A percentile compares a stretch with the other conserved stretches of the same genome.
These are phyloP conservation scores for Drosophila multiciliata DNA, from an alignment of 2,888 invertebrate genomes.

Conservation along the genomic window DNA sequence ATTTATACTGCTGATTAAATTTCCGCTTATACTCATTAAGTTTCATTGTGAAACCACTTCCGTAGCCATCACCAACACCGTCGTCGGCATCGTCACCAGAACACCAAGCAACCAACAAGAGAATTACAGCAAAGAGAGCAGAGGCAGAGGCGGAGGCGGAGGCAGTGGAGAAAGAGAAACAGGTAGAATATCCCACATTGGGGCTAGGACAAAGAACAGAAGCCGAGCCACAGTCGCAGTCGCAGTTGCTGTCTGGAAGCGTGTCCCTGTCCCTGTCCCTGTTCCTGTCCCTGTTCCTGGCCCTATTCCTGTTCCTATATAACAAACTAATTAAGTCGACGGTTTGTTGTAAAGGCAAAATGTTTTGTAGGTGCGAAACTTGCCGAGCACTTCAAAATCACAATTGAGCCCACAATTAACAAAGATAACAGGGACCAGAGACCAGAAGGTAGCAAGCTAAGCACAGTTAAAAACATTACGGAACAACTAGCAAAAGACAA, in stretches of 20 bases:
- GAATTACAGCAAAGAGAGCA: not conserved
- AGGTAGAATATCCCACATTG: conserved; percentile 2
- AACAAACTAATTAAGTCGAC: conserved; percentile 77
- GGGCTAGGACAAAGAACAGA: not conserved
- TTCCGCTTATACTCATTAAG: conserved; percentile 80
- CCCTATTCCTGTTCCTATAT: conserved; percentile 34
- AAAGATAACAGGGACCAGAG: conserved; percentile 57
- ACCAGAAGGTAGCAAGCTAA: not conserved
- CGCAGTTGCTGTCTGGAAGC: conserved; percentile 26
- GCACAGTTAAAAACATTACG: not conserved
- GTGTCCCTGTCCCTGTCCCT: conserved; percentile 20
- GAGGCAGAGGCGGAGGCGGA: not conserved
- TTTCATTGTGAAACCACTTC: conserved; percentile 79
- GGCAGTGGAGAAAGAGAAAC: not conserved
- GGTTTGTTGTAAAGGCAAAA: conserved; percentile 49
- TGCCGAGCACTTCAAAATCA: conserved; percentile 68
- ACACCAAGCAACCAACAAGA: not conserved
- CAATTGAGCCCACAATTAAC: conserved; percentile 73
- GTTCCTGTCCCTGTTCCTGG: conserved; percentile 2
- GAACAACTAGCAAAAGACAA: conserved; percentile 66
- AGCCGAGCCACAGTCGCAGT: conserved; percentile 10
- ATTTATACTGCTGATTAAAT: conserved; percentile 81
- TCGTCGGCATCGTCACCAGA: conserved; percentile 13
- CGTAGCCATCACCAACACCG: conserved; percentile 41
- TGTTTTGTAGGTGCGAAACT: conserved; percentile 71